Evolutionary conservation across 1,140 invertebrate genomes (phyloP).

Genomic region (Tetranychus cinnabarinus): DNA sequence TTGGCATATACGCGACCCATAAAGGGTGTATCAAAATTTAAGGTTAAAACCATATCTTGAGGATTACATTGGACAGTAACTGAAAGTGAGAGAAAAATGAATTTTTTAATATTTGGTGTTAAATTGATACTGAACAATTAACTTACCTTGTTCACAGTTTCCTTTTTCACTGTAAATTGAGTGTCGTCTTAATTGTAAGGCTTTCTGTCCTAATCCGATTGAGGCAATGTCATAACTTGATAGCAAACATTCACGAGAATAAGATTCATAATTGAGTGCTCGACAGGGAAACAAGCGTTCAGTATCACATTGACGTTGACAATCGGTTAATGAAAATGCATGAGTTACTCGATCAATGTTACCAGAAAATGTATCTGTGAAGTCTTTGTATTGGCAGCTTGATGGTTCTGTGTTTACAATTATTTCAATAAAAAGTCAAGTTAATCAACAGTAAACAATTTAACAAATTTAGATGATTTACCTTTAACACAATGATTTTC

Average conservation of each 20-base stretch:
- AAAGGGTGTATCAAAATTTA: constrained; percentile 26
- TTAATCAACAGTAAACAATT: background rate
- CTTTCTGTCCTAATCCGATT: constrained; percentile 11
- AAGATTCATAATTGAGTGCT: constrained; percentile 18
- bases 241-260: constrained; percentile 23
- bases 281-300: constrained; percentile 25
- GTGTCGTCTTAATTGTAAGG: constrained; percentile 11
- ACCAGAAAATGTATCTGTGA: constrained; percentile 22
- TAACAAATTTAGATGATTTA: constrained; percentile 8
- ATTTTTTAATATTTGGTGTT: too few species aligned
- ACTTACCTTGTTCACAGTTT: constrained; percentile 26
- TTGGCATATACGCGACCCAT: constrained; percentile 28
- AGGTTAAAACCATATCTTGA: constrained; percentile 27
- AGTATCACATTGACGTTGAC: constrained; percentile 23
- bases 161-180: constrained; percentile 26
- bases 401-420: constrained; percentile 19
- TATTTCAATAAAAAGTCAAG: background rate
- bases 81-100: constrained; percentile 8
- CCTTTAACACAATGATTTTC: constrained; percentile 28
- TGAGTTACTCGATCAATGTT: constrained; percentile 20
- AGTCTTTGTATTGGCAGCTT: constrained; percentile 26
- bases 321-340: constrained; percentile 19
- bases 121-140: background rate
- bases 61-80: constrained; percentile 29
- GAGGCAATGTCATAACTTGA: constrained; percentile 24